Conservation (phyloP, 2,113 vertebrate species). For the Corythornis cristatus region DNA sequence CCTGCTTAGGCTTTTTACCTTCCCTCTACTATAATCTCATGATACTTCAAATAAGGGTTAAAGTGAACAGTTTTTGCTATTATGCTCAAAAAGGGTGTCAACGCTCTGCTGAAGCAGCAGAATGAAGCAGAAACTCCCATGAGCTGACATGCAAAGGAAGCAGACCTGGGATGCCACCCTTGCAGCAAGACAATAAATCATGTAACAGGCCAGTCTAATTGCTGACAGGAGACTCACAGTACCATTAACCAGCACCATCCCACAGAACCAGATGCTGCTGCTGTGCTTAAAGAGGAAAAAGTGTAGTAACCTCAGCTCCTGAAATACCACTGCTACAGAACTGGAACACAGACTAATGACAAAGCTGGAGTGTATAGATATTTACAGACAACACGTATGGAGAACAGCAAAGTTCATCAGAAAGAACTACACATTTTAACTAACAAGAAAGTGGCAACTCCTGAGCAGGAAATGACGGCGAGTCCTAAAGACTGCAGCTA, state of each 20-base stretch:
- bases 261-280: neutral
- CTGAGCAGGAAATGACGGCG: fast-evolving
- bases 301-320: neutral
- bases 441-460: neutral
- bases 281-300: neutral
- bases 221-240: slow-evolving; percentile 11
- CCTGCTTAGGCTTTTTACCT: neutral
- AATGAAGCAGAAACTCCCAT: neutral
- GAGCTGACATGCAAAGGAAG: neutral
- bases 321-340: neutral
- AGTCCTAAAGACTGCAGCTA: neutral
- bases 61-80: neutral
- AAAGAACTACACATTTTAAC: neutral
- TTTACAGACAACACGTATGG: fast-evolving
- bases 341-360: neutral
- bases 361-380: fast-evolving
- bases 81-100: neutral
- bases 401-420: neutral
- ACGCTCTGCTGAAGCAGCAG: neutral
- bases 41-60: neutral
- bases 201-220: neutral
- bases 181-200: neutral
- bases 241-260: neutral
- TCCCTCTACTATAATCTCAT: neutral
- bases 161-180: neutral